Conservation (phyloP, 2,797 vertebrate genomes). For the Peromyscus nudipes region DNA sequence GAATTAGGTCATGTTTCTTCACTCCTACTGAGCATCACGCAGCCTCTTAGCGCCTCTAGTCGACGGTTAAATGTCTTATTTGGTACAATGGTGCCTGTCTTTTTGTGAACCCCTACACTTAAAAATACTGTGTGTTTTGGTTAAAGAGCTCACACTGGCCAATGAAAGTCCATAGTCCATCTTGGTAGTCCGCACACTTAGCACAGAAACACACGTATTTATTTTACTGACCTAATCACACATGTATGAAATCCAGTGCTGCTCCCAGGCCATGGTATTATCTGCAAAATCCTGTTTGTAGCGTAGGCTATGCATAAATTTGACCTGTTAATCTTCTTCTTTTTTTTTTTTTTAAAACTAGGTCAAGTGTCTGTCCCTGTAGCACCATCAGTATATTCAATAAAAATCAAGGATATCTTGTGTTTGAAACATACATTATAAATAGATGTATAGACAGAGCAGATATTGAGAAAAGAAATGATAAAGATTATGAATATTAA, state of each 20-base stretch:
- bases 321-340: slow-evolving; percentile 73
- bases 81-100: slow-evolving; percentile 24
- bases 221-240: slow-evolving; percentile 37
- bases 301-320: slow-evolving; percentile 73
- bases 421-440: slow-evolving; percentile 91
- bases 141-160: slow-evolving; percentile 64
- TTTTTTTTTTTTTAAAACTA: slow-evolving; percentile 80
- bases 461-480: slow-evolving; percentile 90
- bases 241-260: slow-evolving; percentile 37
- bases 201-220: neutral
- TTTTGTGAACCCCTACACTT: neutral
- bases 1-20: neutral
- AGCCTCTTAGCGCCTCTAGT: neutral
- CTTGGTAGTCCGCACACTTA: neutral
- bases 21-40: neutral
- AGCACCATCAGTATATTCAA: slow-evolving; percentile 84
- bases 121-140: slow-evolving; percentile 7
- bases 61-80: neutral
- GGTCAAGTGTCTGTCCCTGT: slow-evolving; percentile 85
- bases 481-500: slow-evolving; percentile 93
- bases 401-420: slow-evolving; percentile 89
- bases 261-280: neutral
- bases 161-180: slow-evolving; percentile 17
- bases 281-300: slow-evolving; percentile 76
- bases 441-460: slow-evolving; percentile 90